Evolutionary conservation across 2,797 vertebrate species (phyloP).

Genomic region (Euthynnus affinis): DNA sequence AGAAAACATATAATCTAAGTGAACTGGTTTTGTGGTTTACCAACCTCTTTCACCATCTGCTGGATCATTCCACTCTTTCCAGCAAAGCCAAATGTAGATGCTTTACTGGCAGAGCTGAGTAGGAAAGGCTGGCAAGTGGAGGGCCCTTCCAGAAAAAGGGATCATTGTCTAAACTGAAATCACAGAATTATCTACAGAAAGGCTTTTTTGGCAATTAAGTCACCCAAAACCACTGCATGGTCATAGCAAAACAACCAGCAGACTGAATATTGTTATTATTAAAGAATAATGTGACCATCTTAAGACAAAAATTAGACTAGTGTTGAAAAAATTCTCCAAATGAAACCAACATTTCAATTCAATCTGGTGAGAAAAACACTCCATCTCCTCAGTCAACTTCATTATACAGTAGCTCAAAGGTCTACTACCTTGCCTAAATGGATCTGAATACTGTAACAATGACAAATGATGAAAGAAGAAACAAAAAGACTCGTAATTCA

Average conservation of each 20-base stretch:
- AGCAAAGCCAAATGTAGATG: conserved; percentile 6
- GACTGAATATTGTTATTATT: background rate
- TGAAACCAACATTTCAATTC: background rate
- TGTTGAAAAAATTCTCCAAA: background rate
- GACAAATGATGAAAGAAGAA: background rate
- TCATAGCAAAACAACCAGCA: background rate
- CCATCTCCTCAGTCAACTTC: background rate
- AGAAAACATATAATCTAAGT: conserved; percentile 54
- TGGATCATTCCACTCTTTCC: conserved; percentile 41
- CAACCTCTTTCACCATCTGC: conserved; percentile 33
- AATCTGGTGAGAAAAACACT: background rate
- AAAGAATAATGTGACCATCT: background rate
- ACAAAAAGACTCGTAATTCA: background rate
- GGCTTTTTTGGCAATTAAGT: background rate
- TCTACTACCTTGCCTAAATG: background rate
- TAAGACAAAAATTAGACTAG: background rate
- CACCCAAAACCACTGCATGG: background rate
- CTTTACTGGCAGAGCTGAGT: conserved; percentile 31
- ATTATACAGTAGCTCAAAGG: background rate
- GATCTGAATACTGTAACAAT: background rate
- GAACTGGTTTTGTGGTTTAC: conserved; percentile 63
- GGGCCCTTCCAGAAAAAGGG: conserved; percentile 3
- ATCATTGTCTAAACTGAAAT: conserved; percentile 10
- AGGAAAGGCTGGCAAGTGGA: background rate
- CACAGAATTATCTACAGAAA: background rate